Conservation (phyloP, 1,140 invertebrate species). For the Venturia canescens region DNA sequence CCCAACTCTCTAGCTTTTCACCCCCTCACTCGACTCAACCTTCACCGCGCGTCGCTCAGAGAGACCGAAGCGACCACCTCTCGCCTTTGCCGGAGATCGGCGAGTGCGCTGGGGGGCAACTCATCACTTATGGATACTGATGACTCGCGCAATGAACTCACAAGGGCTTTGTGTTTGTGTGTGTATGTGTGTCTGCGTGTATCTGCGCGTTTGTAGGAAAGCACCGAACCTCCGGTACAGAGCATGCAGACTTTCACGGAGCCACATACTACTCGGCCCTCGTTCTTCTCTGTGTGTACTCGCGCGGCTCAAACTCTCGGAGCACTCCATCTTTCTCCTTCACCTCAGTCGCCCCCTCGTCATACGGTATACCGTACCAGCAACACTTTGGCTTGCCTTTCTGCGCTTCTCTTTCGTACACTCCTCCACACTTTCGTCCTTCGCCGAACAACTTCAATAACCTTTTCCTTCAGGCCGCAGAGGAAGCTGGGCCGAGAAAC, state of each 20-base stretch:
- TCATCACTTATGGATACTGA: conserved; percentile 78
- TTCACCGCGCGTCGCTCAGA: conserved; percentile 47
- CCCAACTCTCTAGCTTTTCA: conserved; percentile 37
- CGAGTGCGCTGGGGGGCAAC: conserved; percentile 67
- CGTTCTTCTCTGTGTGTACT: conserved; percentile 29
- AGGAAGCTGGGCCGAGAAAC: conserved; percentile 28
- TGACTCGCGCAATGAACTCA: conserved; percentile 77
- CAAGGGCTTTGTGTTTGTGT: conserved; percentile 63
- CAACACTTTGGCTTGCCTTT: conserved; percentile 21
- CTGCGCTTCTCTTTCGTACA: conserved; percentile 38
- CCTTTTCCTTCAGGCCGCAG: conserved; percentile 65
- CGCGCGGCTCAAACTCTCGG: conserved; percentile 27
- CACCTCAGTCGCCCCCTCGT: conserved; percentile 17
- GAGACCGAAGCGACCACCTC: conserved; percentile 46
- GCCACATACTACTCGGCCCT: conserved; percentile 43
- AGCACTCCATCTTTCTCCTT: conserved; percentile 50
- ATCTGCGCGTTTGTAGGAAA: conserved; percentile 54
- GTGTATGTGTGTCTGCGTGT: conserved; percentile 52
- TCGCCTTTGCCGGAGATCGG: conserved; percentile 37
- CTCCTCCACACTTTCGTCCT: conserved; percentile 16
- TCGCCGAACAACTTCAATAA: conserved; percentile 70
- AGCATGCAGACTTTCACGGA: conserved; percentile 26
- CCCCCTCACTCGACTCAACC: conserved; percentile 29
- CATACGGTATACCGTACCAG: neutral
- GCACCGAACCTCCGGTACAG: conserved; percentile 58